Percentiles rank a stretch among this genome's conserved stretches.
These are phyloP conservation scores for Hypsibius dujardini DNA, from an alignment of 1,140 invertebrate genomes.

Conservation along the genomic window DNA sequence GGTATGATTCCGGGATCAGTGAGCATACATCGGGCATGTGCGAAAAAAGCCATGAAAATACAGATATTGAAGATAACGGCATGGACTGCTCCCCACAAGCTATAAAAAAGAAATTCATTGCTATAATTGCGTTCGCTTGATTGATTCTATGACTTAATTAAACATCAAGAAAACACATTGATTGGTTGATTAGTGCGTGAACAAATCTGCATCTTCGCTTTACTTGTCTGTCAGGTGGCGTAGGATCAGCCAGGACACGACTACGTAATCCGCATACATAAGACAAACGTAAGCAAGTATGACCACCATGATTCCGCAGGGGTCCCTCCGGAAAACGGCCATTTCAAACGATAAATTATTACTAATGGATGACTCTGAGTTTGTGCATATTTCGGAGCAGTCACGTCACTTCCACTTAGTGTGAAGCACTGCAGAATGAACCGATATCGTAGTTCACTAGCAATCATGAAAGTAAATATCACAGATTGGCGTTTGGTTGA, in stretches of 20 bases:
- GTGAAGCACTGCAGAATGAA: too few species aligned
- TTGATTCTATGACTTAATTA: too few species aligned
- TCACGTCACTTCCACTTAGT: too few species aligned
- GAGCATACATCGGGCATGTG: constrained; percentile 63
- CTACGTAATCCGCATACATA: constrained; percentile 75
- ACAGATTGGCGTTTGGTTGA: too few species aligned
- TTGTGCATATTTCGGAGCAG: too few species aligned
- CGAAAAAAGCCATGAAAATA: constrained; percentile 52
- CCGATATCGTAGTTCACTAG: too few species aligned
- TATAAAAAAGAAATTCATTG: constrained; percentile 35
- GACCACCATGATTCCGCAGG: constrained; percentile 69
- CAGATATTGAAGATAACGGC: constrained; percentile 61
- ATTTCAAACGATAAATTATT: constrained; percentile 23
- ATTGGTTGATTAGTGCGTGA: too few species aligned
- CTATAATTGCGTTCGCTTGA: too few species aligned
- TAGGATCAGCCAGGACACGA: constrained; percentile 63
- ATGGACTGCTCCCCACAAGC: constrained; percentile 66
- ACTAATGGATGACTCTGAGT: too few species aligned
- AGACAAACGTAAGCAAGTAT: constrained; percentile 62
- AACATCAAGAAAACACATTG: too few species aligned
- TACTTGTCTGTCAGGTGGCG: constrained; percentile 63
- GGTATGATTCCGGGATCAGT: constrained; percentile 75
- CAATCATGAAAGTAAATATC: too few species aligned
- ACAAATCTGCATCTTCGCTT: constrained; percentile 22
- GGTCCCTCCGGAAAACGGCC: constrained; percentile 49